Conservation (phyloP, 2,888 invertebrate genomes). For the Sclerodermus sp. region DNA sequence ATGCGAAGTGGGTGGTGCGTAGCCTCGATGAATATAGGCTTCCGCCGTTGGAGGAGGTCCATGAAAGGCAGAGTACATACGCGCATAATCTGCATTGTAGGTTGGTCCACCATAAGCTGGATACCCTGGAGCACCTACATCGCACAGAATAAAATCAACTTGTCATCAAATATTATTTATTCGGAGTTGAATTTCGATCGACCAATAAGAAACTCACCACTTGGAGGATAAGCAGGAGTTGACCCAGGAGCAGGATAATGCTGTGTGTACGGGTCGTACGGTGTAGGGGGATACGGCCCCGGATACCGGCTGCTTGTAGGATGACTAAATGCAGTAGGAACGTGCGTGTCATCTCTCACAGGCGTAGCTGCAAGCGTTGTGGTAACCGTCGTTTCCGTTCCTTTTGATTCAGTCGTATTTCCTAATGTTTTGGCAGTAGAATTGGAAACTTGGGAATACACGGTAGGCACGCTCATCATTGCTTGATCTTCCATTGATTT, state of each 20-base stretch:
- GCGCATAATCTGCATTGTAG: constrained; percentile 52
- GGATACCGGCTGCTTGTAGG: constrained; percentile 48
- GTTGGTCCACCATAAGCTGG: constrained; percentile 51
- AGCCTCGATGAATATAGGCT: constrained; percentile 53
- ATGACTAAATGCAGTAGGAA: constrained; percentile 52
- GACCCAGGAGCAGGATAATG: constrained; percentile 52
- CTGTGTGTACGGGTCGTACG: constrained; percentile 53
- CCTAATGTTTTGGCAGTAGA: constrained; percentile 30
- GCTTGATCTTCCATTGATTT: constrained; percentile 4
- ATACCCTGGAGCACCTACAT: constrained; percentile 50
- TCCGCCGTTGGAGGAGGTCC: constrained; percentile 52
- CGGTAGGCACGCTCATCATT: constrained; percentile 27
- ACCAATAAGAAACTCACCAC: constrained; percentile 40
- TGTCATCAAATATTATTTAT: too few species aligned
- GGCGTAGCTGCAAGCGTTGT: constrained; percentile 22
- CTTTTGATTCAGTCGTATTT: constrained; percentile 24
- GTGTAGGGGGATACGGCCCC: constrained; percentile 50
- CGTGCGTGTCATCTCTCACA: constrained; percentile 43
- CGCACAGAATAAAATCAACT: too few species aligned
- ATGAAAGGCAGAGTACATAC: constrained; percentile 54
- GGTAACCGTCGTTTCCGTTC: constrained; percentile 27
- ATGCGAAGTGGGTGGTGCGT: constrained; percentile 49
- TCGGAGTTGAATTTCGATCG: too few species aligned
- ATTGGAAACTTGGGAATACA: constrained; percentile 35
- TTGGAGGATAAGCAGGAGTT: constrained; percentile 50